Conservation (phyloP, 1,140 invertebrate genomes). For the Drosophila quadrilineata region DNA sequence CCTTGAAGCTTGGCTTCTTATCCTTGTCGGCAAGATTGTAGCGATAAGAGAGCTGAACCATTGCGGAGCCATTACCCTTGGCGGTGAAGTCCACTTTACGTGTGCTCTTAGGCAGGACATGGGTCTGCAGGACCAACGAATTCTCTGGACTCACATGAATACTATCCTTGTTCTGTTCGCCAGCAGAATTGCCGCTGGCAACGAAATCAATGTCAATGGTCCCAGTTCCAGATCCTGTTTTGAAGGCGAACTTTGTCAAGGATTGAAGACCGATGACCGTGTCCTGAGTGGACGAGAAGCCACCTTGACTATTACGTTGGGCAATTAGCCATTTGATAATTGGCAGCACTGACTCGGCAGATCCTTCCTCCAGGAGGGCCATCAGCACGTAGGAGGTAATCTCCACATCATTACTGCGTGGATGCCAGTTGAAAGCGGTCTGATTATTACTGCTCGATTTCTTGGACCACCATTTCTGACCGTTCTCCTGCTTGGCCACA, state of each 20-base stretch:
- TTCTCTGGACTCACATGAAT: conserved; percentile 80
- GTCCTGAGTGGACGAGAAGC: conserved; percentile 89
- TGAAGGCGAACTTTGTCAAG: conserved; percentile 84
- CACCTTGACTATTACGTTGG: conserved; percentile 89
- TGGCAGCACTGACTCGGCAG: conserved; percentile 83
- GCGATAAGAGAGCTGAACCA: conserved; percentile 90
- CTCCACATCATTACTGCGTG: conserved; percentile 87
- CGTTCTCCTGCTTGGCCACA: conserved; percentile 50
- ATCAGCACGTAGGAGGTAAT: conserved; percentile 89
- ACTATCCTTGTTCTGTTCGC: conserved; percentile 67
- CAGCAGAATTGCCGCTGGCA: conserved; percentile 13
- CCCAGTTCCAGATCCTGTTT: conserved; percentile 62
- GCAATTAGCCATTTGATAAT: conserved; percentile 87
- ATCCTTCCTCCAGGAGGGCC: conserved; percentile 83
- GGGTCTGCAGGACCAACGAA: conserved; percentile 81
- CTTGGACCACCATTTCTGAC: conserved; percentile 73
- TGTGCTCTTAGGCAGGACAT: conserved; percentile 63
- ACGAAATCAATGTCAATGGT: conserved; percentile 60
- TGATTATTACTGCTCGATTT: conserved; percentile 10
- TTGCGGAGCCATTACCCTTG: conserved; percentile 87
- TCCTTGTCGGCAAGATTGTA: conserved; percentile 92
- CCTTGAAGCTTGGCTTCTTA: conserved; percentile 88
- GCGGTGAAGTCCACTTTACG: conserved; percentile 84
- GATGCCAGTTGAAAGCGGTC: conserved; percentile 60
- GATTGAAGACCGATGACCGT: conserved; percentile 87